These are phyloP conservation scores for Lepidurus couesii DNA, from an alignment of 1,140 invertebrate species.

Conservation along the genomic window DNA sequence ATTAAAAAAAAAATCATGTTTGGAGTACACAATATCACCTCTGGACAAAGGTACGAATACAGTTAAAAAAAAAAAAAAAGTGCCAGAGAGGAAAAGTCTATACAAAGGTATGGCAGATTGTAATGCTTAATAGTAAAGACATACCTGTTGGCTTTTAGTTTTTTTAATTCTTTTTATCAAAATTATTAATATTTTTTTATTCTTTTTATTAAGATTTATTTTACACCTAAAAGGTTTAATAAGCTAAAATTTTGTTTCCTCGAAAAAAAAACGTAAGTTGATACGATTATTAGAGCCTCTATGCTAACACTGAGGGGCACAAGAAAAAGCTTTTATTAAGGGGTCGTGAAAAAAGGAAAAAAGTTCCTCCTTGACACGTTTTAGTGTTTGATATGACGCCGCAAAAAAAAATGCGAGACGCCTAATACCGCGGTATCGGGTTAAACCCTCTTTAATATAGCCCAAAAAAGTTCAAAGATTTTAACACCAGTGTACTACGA, in stretches of 20 bases:
- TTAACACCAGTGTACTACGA: not conserved
- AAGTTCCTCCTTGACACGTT: not conserved
- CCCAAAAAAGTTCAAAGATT: not conserved
- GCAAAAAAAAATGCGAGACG: not conserved
- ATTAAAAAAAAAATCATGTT: not conserved
- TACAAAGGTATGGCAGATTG: too few relatives aligned
- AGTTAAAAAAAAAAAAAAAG: too few relatives aligned
- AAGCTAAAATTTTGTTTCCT: not conserved
- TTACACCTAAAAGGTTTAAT: not conserved
- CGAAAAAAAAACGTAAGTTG: not conserved
- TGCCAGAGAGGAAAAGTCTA: too few relatives aligned
- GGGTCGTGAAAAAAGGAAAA: not conserved
- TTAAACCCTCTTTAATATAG: not conserved
- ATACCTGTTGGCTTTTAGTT: too few relatives aligned
- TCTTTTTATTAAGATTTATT: too few relatives aligned
- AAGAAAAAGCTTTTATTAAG: not conserved
- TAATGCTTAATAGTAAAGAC: too few relatives aligned
- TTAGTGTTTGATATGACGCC: not conserved
- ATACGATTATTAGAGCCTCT: not conserved
- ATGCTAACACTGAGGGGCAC: not conserved
- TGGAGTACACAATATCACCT: not conserved
- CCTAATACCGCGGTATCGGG: not conserved
- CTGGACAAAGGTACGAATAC: too few relatives aligned
- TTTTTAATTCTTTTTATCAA: too few relatives aligned
- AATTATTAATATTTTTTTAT: too few relatives aligned